phyloP scores from a whole-genome alignment of 2,797 vertebrate genomes.

The Sebastes kiyomatsui region DNA sequence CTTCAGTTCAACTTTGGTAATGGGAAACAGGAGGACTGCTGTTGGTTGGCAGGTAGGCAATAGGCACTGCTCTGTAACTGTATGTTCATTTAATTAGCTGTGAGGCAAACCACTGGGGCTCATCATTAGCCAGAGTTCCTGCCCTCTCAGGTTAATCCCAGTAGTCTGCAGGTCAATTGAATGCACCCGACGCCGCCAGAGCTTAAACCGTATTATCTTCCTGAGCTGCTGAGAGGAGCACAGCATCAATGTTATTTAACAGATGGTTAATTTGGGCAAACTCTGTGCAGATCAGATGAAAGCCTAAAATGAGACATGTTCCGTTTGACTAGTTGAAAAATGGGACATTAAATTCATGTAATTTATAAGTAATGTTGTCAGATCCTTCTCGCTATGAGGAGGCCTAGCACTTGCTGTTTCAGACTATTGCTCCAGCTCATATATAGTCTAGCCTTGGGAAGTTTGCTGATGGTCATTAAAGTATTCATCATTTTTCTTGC shows the following conservation, averaged over 20 bases:
- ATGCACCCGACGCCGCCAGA: constrained; percentile 8
- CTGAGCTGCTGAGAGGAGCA: constrained; percentile 28
- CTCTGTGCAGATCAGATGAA: constrained; percentile 11
- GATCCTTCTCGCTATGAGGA: background rate
- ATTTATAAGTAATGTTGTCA: constrained; percentile 5
- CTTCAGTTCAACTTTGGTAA: constrained; percentile 1
- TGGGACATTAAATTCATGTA: constrained; percentile 24
- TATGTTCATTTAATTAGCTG: constrained; percentile 52
- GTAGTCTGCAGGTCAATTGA: constrained; percentile 33
- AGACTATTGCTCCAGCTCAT: background rate
- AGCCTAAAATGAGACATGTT: constrained; percentile 32
- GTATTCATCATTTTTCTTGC: background rate
- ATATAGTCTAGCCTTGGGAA: background rate
- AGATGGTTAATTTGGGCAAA: constrained; percentile 50
- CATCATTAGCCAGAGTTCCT: constrained; percentile 39
- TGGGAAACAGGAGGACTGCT: background rate
- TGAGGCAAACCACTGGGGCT: constrained; percentile 35
- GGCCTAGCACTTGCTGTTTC: background rate
- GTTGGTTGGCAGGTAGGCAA: constrained; percentile 21
- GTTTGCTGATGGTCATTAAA: constrained; percentile 1
- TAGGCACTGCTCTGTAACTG: constrained; percentile 15
- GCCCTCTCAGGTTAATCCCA: constrained; percentile 46
- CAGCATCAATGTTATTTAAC: constrained; percentile 44
- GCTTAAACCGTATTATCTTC: constrained; percentile 20
- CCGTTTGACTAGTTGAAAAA: constrained; percentile 24